A percentile compares a stretch with the other conserved stretches of the same genome.
These are phyloP conservation scores for Tragelaphus imberbis DNA, from an alignment of 2,113 vertebrate genomes.

Conservation along the genomic window DNA sequence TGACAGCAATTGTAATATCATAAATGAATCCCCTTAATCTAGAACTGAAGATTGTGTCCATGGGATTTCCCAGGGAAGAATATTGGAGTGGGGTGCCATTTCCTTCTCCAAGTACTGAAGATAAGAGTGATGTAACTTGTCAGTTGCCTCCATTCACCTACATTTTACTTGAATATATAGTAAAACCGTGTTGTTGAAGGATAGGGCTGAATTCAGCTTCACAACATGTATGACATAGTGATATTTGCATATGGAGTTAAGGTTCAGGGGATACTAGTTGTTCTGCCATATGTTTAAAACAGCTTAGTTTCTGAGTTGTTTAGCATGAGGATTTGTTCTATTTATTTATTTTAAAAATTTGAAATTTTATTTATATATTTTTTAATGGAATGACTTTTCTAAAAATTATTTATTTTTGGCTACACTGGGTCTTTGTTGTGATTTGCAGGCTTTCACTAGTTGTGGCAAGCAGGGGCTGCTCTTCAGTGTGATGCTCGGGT, in stretches of 20 bases:
- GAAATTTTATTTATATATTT: neutral
- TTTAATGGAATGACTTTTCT: neutral
- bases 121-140: neutral
- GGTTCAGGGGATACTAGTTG: neutral
- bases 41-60: neutral
- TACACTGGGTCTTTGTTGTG: neutral
- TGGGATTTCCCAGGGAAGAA: neutral
- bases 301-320: conserved; percentile 23
- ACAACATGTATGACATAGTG: neutral
- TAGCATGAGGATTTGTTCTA: neutral
- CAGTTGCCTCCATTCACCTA: conserved; percentile 26
- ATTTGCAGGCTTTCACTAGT: neutral
- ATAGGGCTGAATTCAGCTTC: neutral
- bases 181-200: neutral
- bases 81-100: neutral
- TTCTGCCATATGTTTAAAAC: neutral
- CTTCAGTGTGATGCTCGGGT: neutral
- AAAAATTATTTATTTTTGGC: neutral
- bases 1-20: conserved; percentile 45
- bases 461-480: neutral
- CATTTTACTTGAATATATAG: conserved; percentile 6
- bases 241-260: conserved; percentile 1
- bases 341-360: neutral
- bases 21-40: conserved; percentile 22
- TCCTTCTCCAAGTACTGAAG: neutral